Percentiles rank a stretch among this genome's conserved stretches.
phyloP scores from a whole-genome alignment of 2,113 vertebrate species.

The Eulacestoma nigropectus region DNA sequence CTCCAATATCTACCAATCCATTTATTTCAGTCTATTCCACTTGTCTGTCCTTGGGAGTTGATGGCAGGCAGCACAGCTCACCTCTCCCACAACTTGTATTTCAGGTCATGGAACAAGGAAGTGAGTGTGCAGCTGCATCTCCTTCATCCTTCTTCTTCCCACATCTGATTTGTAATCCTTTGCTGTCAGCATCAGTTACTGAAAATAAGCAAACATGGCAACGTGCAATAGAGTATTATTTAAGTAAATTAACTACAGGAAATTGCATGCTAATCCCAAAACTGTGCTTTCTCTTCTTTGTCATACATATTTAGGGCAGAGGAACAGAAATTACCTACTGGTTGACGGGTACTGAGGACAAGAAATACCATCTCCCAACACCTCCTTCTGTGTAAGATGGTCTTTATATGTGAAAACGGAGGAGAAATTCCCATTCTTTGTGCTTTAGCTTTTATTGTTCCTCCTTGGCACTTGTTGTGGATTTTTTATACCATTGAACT shows the following conservation, averaged over 20 bases:
- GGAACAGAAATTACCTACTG: conserved; percentile 94
- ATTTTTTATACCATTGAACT: neutral
- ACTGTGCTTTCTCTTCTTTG: conserved; percentile 4
- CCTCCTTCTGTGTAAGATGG: conserved; percentile 91
- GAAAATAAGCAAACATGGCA: neutral
- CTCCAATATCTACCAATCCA: neutral
- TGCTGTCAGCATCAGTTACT: neutral
- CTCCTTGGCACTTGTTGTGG: neutral
- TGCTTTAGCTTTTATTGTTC: neutral
- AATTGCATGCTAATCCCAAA: neutral
- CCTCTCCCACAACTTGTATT: neutral
- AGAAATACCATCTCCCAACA: conserved; percentile 82
- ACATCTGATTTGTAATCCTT: neutral
- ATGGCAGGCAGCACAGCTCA: neutral
- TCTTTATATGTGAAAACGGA: neutral
- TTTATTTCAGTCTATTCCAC: neutral
- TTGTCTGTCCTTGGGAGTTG: neutral
- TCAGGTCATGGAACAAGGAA: neutral
- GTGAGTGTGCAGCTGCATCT: neutral
- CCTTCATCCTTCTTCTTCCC: neutral
- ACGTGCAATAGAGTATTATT: neutral
- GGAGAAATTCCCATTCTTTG: neutral
- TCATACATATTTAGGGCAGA: conserved; percentile 79
- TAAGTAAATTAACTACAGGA: neutral
- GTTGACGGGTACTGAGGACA: conserved; percentile 86